phyloP scores from a whole-genome alignment of 2,888 invertebrate genomes.

The Emmelina monodactyla region DNA sequence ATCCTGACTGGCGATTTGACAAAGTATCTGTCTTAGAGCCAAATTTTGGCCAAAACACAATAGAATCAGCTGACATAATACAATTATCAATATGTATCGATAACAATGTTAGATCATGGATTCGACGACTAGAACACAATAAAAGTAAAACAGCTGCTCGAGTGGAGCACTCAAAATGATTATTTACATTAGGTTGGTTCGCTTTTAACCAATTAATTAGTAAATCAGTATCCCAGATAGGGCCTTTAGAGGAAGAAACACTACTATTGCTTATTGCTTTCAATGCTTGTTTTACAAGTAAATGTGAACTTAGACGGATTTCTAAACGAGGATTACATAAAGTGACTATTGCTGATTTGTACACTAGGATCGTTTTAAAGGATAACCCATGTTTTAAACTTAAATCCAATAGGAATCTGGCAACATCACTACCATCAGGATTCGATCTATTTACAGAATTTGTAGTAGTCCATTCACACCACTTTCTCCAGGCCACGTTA shows the following conservation, averaged over 20 bases:
- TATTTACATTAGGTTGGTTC: background rate
- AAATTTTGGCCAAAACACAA: slow-evolving; percentile 8
- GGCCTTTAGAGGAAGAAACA: too few species aligned
- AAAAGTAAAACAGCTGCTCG: slow-evolving; percentile 7
- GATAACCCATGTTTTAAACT: too few species aligned
- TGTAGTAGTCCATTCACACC: too few species aligned
- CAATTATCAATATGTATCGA: background rate
- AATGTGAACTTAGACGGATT: too few species aligned
- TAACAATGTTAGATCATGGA: slow-evolving; percentile 12
- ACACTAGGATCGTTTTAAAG: background rate
- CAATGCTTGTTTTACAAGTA: slow-evolving; percentile 4
- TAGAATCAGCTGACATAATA: background rate
- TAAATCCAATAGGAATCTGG: too few species aligned
- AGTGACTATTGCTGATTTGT: too few species aligned
- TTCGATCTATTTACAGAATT: too few species aligned
- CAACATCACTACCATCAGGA: too few species aligned
- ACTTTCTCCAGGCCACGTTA: too few species aligned
- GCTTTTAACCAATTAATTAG: slow-evolving; percentile 5
- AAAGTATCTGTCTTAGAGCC: slow-evolving; percentile 13
- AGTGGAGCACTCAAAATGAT: slow-evolving; percentile 9
- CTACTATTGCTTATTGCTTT: slow-evolving; percentile 4
- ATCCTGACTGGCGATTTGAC: too few species aligned
- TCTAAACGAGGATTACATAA: too few species aligned
- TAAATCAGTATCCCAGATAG: too few species aligned
- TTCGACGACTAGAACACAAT: slow-evolving; percentile 10